A percentile compares a stretch with the other conserved stretches of the same genome.
Conservation (phyloP, 2,888 invertebrate genomes). For the Tipula vernalis region DNA sequence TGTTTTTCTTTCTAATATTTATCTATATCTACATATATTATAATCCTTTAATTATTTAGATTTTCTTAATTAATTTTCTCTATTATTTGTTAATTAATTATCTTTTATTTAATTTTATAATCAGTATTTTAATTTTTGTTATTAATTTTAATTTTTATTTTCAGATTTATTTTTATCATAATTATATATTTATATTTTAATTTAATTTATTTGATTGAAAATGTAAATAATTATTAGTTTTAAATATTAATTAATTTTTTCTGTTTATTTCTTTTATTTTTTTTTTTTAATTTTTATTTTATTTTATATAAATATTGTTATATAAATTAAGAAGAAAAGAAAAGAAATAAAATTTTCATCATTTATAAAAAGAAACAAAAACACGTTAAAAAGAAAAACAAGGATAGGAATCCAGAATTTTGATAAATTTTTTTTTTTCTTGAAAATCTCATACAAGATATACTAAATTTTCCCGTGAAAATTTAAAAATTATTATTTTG, state of each 20-base stretch:
- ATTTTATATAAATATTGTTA: background rate
- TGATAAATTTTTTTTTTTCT: background rate
- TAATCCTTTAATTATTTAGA: background rate
- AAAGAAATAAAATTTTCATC: constrained; percentile 1
- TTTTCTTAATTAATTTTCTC: background rate
- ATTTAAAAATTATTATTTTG: background rate
- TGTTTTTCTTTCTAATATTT: background rate
- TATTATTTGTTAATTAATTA: background rate
- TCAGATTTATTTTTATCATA: background rate
- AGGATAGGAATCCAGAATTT: constrained; percentile 8
- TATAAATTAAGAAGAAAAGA: background rate
- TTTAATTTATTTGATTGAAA: background rate
- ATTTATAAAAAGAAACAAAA: constrained; percentile 8
- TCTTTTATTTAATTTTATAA: background rate
- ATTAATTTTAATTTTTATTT: background rate
- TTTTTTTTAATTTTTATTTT: background rate
- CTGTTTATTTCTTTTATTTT: background rate
- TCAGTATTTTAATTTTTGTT: background rate
- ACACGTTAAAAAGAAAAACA: constrained; percentile 6
- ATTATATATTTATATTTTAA: background rate
- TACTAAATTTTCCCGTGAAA: background rate
- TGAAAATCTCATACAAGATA: background rate
- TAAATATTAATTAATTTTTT: background rate
- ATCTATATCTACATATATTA: background rate
- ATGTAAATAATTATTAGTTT: background rate